phyloP scores from a whole-genome alignment of 2,888 invertebrate genomes.

The Melipona beecheii region DNA sequence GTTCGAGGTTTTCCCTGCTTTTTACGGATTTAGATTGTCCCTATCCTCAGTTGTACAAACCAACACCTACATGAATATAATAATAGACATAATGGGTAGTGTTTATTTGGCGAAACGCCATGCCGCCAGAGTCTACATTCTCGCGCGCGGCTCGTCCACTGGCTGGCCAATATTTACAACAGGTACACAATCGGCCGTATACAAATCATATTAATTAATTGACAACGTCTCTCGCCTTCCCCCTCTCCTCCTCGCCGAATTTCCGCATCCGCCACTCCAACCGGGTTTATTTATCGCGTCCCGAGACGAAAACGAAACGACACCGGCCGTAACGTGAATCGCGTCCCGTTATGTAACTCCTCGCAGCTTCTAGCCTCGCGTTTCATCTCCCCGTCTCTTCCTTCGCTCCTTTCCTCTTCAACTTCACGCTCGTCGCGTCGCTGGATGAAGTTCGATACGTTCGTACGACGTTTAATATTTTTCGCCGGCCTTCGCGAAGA shows the following conservation, averaged over 20 bases:
- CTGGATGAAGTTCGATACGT: slow-evolving; percentile 19
- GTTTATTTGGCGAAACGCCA: slow-evolving; percentile 63
- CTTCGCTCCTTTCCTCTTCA: too few relatives aligned
- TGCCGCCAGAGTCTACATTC: slow-evolving; percentile 53
- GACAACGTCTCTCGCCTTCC: slow-evolving; percentile 44
- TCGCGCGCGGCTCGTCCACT: slow-evolving; percentile 15
- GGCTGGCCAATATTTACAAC: slow-evolving; percentile 60
- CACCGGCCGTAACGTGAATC: slow-evolving; percentile 3
- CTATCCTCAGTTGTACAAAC: slow-evolving; percentile 58
- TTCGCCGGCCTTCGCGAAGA: not conserved
- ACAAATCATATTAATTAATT: slow-evolving; percentile 62
- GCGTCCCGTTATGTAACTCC: slow-evolving; percentile 30
- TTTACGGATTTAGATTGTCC: slow-evolving; percentile 54
- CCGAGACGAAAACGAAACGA: slow-evolving; percentile 23
- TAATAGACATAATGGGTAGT: slow-evolving; percentile 66
- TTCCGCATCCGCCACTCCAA: slow-evolving; percentile 43
- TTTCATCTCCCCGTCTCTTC: not conserved
- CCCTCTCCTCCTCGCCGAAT: slow-evolving; percentile 13
- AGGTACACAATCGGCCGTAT: slow-evolving; percentile 33
- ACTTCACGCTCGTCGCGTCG: not conserved
- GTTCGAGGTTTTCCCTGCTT: slow-evolving; percentile 16
- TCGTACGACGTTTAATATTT: not conserved
- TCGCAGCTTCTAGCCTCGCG: not conserved
- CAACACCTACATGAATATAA: slow-evolving; percentile 64
- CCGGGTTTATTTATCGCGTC: slow-evolving; percentile 38